These are phyloP conservation scores for Sternarchorhynchus goeldii DNA, from an alignment of 2,797 vertebrate species.

Conservation along the genomic window DNA sequence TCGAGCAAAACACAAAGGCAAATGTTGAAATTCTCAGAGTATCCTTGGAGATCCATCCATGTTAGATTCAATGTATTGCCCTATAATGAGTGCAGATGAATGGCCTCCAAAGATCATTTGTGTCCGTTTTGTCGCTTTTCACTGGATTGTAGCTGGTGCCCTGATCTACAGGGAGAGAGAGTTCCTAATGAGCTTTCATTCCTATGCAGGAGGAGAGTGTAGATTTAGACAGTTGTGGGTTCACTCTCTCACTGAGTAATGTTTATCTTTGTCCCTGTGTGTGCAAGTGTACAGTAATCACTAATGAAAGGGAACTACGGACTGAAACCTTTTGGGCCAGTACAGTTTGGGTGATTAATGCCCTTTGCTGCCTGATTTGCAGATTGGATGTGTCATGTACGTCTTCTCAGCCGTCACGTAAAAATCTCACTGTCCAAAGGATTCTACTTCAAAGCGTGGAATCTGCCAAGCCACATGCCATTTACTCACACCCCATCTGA, in stretches of 20 bases:
- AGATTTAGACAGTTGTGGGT: slow-evolving; percentile 43
- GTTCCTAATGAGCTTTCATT: slow-evolving; percentile 43
- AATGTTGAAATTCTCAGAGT: slow-evolving; percentile 49
- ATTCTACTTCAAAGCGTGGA: slow-evolving; percentile 26
- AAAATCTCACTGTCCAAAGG: background rate
- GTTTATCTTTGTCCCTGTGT: slow-evolving; percentile 39
- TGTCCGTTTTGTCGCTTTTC: slow-evolving; percentile 44
- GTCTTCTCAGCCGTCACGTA: background rate
- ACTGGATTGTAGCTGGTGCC: slow-evolving; percentile 46
- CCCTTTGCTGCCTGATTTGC: background rate
- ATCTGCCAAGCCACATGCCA: slow-evolving; percentile 9
- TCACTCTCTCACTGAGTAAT: slow-evolving; percentile 37
- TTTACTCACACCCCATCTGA: slow-evolving; percentile 11
- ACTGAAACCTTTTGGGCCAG: slow-evolving; percentile 12
- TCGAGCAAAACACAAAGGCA: slow-evolving; percentile 35
- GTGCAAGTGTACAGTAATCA: slow-evolving; percentile 42
- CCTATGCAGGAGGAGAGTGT: slow-evolving; percentile 37
- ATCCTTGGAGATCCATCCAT: slow-evolving; percentile 35
- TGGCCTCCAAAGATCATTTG: slow-evolving; percentile 51
- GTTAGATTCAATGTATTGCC: slow-evolving; percentile 47
- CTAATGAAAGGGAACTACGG: slow-evolving; percentile 17
- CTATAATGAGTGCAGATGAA: slow-evolving; percentile 52
- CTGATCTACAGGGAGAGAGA: slow-evolving; percentile 32
- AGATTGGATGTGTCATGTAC: background rate
- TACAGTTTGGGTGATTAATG: slow-evolving; percentile 10